phyloP scores from a whole-genome alignment of 2,113 vertebrate genomes.

The Numenius arquata region DNA sequence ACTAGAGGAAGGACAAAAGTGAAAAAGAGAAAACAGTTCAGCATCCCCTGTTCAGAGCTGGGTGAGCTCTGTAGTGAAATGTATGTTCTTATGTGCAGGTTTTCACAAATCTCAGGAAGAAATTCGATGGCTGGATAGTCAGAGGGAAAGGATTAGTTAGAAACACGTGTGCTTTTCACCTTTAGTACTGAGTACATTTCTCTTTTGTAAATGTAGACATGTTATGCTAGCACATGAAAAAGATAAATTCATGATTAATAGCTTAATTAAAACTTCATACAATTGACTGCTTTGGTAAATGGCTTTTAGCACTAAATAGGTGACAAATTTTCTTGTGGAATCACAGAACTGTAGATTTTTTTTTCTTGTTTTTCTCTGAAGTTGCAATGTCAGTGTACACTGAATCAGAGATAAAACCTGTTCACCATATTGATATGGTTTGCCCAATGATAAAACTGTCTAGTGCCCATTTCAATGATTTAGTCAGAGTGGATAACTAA shows the following conservation, averaged over 20 bases:
- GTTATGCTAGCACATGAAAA: background rate
- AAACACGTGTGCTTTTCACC: background rate
- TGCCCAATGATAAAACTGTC: background rate
- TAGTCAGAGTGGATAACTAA: background rate
- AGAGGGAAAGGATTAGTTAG: background rate
- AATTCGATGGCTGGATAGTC: background rate
- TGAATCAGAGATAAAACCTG: background rate
- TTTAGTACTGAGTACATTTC: background rate
- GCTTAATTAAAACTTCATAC: background rate
- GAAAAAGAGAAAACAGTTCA: background rate
- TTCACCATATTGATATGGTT: background rate
- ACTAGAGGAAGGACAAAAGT: background rate
- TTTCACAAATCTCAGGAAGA: background rate
- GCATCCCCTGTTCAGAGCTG: background rate
- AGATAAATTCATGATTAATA: background rate
- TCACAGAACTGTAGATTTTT: background rate
- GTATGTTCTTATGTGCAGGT: rapidly evolving
- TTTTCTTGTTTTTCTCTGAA: background rate
- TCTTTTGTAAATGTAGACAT: background rate
- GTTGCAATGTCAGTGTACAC: background rate
- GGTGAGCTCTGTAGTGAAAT: background rate
- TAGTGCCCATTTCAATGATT: background rate
- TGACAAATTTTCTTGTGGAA: background rate
- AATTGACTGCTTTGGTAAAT: background rate
- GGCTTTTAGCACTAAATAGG: background rate